Conservation (phyloP, 2,797 vertebrate species). For the Sebastolobus alascanus region DNA sequence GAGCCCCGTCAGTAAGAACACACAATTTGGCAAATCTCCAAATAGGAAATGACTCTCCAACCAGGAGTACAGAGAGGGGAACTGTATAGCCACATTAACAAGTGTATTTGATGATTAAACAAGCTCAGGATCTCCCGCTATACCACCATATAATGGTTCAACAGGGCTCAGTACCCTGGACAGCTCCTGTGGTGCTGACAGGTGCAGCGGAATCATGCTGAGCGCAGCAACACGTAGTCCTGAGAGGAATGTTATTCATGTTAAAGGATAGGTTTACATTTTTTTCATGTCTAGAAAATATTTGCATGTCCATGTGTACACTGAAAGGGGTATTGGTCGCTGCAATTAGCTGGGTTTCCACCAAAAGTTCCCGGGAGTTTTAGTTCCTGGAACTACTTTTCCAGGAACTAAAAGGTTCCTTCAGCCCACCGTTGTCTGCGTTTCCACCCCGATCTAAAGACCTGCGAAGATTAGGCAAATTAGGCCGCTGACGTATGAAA, state of each 20-base stretch:
- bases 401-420: too few relatives aligned
- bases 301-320: neutral
- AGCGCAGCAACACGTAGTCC: neutral
- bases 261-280: neutral
- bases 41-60: constrained; percentile 3
- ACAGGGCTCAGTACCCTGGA: constrained; percentile 23
- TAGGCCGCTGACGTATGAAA: too few relatives aligned
- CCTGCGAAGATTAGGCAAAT: too few relatives aligned
- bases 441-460: too few relatives aligned
- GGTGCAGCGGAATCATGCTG: neutral
- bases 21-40: constrained; percentile 5
- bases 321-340: neutral
- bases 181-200: constrained; percentile 13
- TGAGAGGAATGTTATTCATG: neutral
- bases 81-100: constrained; percentile 3
- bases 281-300: neutral
- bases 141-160: neutral
- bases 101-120: constrained; percentile 25
- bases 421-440: too few relatives aligned
- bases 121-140: constrained; percentile 1
- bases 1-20: too few relatives aligned
- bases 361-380: too few relatives aligned
- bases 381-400: too few relatives aligned
- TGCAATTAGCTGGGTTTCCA: neutral
- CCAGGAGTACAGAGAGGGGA: neutral